These are phyloP conservation scores for Napeogenes inachia DNA, from an alignment of 2,888 invertebrate species.

Conservation along the genomic window DNA sequence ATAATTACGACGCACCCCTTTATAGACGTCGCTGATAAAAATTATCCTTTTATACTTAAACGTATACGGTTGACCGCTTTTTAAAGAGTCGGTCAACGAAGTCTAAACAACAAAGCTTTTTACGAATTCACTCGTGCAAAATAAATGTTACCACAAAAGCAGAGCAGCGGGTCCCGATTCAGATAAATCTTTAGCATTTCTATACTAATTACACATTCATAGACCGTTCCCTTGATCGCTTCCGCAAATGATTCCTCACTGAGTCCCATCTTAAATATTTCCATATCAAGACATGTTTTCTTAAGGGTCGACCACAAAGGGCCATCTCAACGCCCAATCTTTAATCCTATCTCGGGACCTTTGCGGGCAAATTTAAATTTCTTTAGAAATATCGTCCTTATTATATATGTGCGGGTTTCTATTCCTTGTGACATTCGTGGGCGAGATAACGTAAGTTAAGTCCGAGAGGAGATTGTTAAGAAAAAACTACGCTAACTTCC, in stretches of 20 bases:
- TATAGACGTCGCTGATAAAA: constrained; percentile 38
- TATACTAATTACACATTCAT: constrained; percentile 66
- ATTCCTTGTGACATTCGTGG: constrained; percentile 74
- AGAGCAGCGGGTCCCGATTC: constrained; percentile 35
- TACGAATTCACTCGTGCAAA: constrained; percentile 59
- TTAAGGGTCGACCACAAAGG: constrained; percentile 77
- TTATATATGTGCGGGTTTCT: constrained; percentile 77
- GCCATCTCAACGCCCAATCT: constrained; percentile 76
- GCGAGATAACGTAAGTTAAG: constrained; percentile 77
- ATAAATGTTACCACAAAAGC: constrained; percentile 60
- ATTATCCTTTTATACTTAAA: constrained; percentile 68
- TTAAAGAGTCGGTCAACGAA: constrained; percentile 59
- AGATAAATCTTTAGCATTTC: constrained; percentile 48
- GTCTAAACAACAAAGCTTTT: constrained; percentile 57
- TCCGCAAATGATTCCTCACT: constrained; percentile 73
- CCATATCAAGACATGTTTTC: constrained; percentile 78
- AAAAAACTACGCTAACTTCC: constrained; percentile 75
- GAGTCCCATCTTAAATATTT: constrained; percentile 71
- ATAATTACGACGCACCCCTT: constrained; percentile 43
- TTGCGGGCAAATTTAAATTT: constrained; percentile 78
- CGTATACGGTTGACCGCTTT: constrained; percentile 58
- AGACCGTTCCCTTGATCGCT: constrained; percentile 65
- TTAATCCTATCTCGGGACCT: constrained; percentile 78
- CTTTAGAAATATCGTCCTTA: constrained; percentile 78
- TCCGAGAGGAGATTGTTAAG: constrained; percentile 77